phyloP scores from a whole-genome alignment of 2,797 vertebrate species.

The Cetoscarus ocellatus region DNA sequence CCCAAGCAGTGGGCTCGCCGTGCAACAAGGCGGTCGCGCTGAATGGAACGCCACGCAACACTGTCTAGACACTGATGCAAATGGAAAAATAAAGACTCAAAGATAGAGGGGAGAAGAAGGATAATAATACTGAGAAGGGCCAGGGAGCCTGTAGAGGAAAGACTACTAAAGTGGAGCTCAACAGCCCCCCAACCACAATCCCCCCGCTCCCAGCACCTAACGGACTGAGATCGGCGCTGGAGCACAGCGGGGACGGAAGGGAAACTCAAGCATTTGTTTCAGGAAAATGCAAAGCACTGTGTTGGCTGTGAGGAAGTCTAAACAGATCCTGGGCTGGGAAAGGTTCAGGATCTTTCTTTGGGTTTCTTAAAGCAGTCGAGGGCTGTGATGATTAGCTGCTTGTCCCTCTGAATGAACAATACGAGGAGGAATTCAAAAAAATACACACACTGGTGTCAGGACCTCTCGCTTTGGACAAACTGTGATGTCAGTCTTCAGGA shows the following conservation, averaged over 20 bases:
- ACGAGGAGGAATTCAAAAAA: slow-evolving; percentile 20
- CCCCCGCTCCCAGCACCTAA: slow-evolving; percentile 60
- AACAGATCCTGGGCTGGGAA: slow-evolving; percentile 31
- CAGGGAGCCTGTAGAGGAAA: slow-evolving; percentile 66
- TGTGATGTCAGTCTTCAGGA: slow-evolving; percentile 62
- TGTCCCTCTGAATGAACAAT: slow-evolving; percentile 57
- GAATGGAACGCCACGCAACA: slow-evolving; percentile 95
- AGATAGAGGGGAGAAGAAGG: slow-evolving; percentile 42
- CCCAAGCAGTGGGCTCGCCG: slow-evolving; percentile 87
- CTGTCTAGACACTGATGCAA: slow-evolving; percentile 85
- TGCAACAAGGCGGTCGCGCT: slow-evolving; percentile 92
- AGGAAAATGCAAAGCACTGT: slow-evolving; percentile 58
- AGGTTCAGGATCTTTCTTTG: slow-evolving; percentile 45
- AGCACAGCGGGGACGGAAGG: slow-evolving; percentile 56
- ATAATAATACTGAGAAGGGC: slow-evolving; percentile 37
- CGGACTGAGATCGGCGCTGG: slow-evolving; percentile 53
- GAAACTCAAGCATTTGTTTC: slow-evolving; percentile 58
- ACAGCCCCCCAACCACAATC: slow-evolving; percentile 48
- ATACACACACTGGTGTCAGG: slow-evolving; percentile 31
- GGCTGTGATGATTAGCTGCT: slow-evolving; percentile 72
- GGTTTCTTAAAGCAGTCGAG: slow-evolving; percentile 50
- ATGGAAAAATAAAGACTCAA: slow-evolving; percentile 39
- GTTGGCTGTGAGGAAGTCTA: slow-evolving; percentile 52
- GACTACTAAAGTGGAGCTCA: slow-evolving; percentile 67
- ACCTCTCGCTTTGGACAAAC: slow-evolving; percentile 66